Evolutionary conservation across 2,113 vertebrate species (phyloP).

Genomic region (Podarcis raffonei): DNA sequence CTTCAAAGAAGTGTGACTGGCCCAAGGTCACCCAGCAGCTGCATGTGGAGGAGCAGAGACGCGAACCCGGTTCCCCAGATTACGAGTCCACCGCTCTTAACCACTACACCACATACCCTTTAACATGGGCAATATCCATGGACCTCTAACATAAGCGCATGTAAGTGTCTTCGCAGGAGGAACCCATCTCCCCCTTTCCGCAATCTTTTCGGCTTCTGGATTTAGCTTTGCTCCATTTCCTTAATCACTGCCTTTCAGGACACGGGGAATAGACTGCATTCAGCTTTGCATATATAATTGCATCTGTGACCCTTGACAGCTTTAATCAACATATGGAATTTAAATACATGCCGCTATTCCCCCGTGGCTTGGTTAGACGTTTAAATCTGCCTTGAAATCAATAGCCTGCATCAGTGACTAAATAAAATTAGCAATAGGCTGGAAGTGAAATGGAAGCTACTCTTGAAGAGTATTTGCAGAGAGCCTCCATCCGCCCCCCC

Average conservation of each 20-base stretch:
- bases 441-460: slow-evolving; percentile 58
- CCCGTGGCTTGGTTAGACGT: slow-evolving; percentile 52
- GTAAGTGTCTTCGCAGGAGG: not conserved
- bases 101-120: not conserved
- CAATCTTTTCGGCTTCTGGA: not conserved
- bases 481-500: not conserved
- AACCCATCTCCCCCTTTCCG: not conserved
- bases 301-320: slow-evolving; percentile 49
- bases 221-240: not conserved
- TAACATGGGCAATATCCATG: not conserved
- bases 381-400: slow-evolving; percentile 66
- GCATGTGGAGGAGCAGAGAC: too few relatives aligned
- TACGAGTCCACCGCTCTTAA: too few relatives aligned
- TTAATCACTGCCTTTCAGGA: slow-evolving; percentile 3
- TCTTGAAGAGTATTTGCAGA: not conserved
- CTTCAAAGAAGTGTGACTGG: too few relatives aligned
- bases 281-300: slow-evolving; percentile 28
- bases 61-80: too few relatives aligned
- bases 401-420: slow-evolving; percentile 69
- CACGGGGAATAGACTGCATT: not conserved
- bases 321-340: slow-evolving; percentile 67
- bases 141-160: not conserved
- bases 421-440: slow-evolving; percentile 62
- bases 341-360: slow-evolving; percentile 50
- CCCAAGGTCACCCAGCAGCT: too few relatives aligned